Conservation (phyloP, 2,797 vertebrate species). For the Paguma larvata region DNA sequence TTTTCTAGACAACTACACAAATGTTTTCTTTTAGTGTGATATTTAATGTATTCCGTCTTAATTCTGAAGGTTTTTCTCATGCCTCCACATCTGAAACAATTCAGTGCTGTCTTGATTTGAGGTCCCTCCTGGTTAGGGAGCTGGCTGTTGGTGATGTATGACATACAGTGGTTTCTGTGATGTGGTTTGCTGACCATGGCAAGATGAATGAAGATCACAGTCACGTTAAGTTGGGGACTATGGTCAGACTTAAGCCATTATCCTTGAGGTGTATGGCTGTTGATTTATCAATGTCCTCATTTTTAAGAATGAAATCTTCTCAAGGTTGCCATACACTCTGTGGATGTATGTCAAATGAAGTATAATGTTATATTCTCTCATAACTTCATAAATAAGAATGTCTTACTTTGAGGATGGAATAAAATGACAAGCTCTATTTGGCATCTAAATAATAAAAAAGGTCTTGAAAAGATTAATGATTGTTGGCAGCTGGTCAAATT, state of each 20-base stretch:
- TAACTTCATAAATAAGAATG: conserved; percentile 83
- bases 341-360: conserved; percentile 36
- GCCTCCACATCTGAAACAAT: conserved; percentile 31
- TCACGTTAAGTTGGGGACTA: conserved; percentile 51
- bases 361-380: conserved; percentile 82
- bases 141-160: conserved; percentile 63
- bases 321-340: conserved; percentile 55
- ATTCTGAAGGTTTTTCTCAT: conserved; percentile 34
- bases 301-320: conserved; percentile 76
- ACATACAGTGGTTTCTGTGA: conserved; percentile 62
- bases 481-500: conserved; percentile 84
- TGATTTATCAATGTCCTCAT: conserved; percentile 73
- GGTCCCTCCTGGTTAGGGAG: conserved; percentile 41
- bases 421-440: conserved; percentile 83
- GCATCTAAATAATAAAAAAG: conserved; percentile 84
- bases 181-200: conserved; percentile 53
- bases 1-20: conserved; percentile 40
- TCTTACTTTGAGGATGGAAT: conserved; percentile 81
- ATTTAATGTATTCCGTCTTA: conserved; percentile 34
- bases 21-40: conserved; percentile 52
- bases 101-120: conserved; percentile 55
- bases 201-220: conserved; percentile 62
- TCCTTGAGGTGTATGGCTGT: background rate
- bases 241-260: conserved; percentile 59
- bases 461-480: conserved; percentile 82